Base-by-base conservation (phyloP, 2,888 invertebrate genomes). In the Cerastis rubricosa region DNA sequence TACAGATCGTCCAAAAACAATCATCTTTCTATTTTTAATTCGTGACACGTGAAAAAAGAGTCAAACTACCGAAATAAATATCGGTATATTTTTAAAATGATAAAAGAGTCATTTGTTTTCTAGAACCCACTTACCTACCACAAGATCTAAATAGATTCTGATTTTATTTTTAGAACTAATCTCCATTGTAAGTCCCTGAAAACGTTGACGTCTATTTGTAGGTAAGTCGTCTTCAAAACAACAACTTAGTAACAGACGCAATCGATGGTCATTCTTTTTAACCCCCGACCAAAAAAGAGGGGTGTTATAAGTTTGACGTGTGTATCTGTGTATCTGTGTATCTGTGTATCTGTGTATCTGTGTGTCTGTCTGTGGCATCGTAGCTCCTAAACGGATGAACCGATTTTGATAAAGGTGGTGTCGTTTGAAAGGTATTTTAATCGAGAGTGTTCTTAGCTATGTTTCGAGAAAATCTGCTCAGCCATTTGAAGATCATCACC, bases 101-200 rank as follows among this genome's bases (percentile, higher is more conserved):
- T 17, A 19, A n/a, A 49, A 51, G 47, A 29, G 0, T 19, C 22
- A 71, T 35, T 61, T 25, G 14, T 40, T 40, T 61, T 29, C 17
- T 29, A 17, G 8, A 35, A 35, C 47, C 35, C 25, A 12, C 17
- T 40, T n/a, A 70, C n/a, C n/a, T n/a, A n/a, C 43, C 17, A 51
- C 14, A 9, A 51, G 25, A 40, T 43, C 8, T 43, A 43, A 71
- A 72, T n/a, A 12, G 2, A 9, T 45, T 71, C 35, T 35, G 35
- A 43, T 57, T 22, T 40, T 49, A 74, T 81, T 43, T 77, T 57
- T 40, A 54, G 9, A 63, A 17, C 29, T 29, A n/a, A 25, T 74
- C 22, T 74, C 54, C 2, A 29, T 29, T 47, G 19, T n/a, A 40
- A 47, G 40, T 54, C 45, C 5, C 19, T 47, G n/a, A n/a, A 71